Conservation (phyloP, 2,797 vertebrate species). For the Steatocranus sp. region DNA sequence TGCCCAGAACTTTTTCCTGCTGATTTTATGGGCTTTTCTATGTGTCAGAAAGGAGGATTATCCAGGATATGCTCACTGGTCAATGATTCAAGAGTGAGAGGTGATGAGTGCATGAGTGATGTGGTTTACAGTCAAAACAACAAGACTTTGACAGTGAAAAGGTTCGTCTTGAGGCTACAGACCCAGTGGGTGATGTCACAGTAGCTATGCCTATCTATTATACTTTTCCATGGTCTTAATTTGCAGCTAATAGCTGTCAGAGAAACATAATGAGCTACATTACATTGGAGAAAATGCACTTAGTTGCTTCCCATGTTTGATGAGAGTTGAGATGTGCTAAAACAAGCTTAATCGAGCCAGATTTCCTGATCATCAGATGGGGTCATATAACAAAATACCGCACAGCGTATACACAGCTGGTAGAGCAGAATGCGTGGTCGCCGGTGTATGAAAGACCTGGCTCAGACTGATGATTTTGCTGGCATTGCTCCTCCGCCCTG, state of each 20-base stretch:
- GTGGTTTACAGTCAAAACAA: neutral
- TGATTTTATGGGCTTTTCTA: neutral
- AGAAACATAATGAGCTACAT: neutral
- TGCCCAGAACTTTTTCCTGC: neutral
- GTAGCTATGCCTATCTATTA: neutral
- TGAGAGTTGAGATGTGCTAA: slow-evolving; percentile 10
- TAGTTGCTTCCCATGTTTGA: neutral
- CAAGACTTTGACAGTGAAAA: neutral
- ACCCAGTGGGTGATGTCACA: neutral
- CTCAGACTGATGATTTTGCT: slow-evolving; percentile 23
- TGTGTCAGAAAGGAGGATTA: neutral
- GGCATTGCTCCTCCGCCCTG: slow-evolving; percentile 41
- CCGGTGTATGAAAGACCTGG: slow-evolving; percentile 39
- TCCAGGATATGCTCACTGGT: neutral
- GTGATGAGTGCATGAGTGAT: neutral
- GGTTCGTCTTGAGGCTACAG: neutral
- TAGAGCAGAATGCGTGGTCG: slow-evolving; percentile 28
- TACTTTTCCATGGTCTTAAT: neutral
- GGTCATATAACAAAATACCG: slow-evolving; percentile 40
- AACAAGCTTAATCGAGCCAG: slow-evolving; percentile 44
- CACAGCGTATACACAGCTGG: slow-evolving; percentile 43
- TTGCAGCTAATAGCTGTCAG: neutral
- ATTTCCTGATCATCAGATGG: slow-evolving; percentile 45
- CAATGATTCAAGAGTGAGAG: fast-evolving
- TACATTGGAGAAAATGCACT: neutral